phyloP scores from a whole-genome alignment of 2,888 invertebrate genomes.

The Drosophila fungiperda region DNA sequence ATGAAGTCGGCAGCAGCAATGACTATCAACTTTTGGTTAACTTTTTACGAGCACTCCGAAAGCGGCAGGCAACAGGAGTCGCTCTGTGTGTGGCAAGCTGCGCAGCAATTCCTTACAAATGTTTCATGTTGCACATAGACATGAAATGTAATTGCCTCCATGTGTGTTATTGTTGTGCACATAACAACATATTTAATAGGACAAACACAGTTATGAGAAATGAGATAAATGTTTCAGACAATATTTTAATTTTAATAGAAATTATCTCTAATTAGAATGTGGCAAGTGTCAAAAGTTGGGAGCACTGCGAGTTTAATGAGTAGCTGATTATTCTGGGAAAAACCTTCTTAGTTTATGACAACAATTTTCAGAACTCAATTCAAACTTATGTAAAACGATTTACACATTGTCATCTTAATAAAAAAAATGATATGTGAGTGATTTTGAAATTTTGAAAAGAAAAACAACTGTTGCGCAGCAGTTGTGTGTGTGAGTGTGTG shows the following conservation, averaged over 20 bases:
- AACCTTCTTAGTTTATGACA: not conserved
- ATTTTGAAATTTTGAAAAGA: not conserved
- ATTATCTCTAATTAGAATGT: not conserved
- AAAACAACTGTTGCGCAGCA: constrained; percentile 3
- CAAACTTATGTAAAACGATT: not conserved
- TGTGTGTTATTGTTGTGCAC: not conserved
- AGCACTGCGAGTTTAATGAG: not conserved
- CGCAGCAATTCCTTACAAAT: constrained; percentile 10
- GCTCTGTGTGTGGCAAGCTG: constrained; percentile 11
- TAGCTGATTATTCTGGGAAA: not conserved
- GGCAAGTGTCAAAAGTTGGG: not conserved
- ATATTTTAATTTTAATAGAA: not conserved
- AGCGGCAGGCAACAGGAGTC: not conserved
- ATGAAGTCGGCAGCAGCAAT: constrained; percentile 14
- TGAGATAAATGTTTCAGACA: not conserved
- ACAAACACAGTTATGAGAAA: not conserved
- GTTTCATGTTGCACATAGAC: constrained; percentile 4
- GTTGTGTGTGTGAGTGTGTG: constrained; percentile 28
- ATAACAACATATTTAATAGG: not conserved
- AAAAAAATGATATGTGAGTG: not conserved
- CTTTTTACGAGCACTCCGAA: constrained; percentile 47
- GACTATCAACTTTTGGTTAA: constrained; percentile 47
- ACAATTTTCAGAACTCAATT: not conserved
- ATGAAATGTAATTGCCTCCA: not conserved
- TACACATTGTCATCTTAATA: not conserved